A percentile compares a stretch with the other conserved stretches of the same genome.
Evolutionary conservation across 2,113 vertebrate genomes (phyloP).

Genomic region (Pithys albifrons): DNA sequence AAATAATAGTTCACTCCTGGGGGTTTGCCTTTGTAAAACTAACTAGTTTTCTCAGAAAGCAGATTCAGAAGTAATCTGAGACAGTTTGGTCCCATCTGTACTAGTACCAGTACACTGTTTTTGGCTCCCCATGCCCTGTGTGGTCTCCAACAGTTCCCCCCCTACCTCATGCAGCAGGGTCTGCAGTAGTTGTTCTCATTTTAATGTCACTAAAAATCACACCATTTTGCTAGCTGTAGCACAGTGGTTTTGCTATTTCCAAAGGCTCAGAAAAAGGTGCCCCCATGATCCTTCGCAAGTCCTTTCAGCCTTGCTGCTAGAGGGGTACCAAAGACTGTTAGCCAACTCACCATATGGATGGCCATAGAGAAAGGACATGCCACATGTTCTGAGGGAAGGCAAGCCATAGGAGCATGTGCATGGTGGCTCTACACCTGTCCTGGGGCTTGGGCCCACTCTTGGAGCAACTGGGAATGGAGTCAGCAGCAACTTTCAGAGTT

Average conservation of each 20-base stretch:
- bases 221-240: not conserved
- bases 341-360: fast-evolving
- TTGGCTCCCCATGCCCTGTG: fast-evolving
- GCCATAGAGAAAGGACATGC: fast-evolving
- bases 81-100: not conserved
- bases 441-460: not conserved
- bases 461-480: not conserved
- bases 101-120: not conserved
- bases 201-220: not conserved
- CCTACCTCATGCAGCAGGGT: not conserved
- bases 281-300: not conserved
- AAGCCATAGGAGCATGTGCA: not conserved
- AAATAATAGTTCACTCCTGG: not conserved
- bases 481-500: not conserved
- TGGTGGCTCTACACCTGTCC: fast-evolving
- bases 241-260: not conserved
- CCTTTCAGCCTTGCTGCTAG: not conserved
- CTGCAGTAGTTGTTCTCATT: not conserved
- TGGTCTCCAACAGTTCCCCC: not conserved
- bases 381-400: not conserved
- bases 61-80: not conserved
- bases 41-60: not conserved
- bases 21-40: not conserved
- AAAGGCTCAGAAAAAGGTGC: not conserved
- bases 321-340: not conserved